phyloP scores from a whole-genome alignment of 2,888 invertebrate genomes.

The Argyresthia albistria region DNA sequence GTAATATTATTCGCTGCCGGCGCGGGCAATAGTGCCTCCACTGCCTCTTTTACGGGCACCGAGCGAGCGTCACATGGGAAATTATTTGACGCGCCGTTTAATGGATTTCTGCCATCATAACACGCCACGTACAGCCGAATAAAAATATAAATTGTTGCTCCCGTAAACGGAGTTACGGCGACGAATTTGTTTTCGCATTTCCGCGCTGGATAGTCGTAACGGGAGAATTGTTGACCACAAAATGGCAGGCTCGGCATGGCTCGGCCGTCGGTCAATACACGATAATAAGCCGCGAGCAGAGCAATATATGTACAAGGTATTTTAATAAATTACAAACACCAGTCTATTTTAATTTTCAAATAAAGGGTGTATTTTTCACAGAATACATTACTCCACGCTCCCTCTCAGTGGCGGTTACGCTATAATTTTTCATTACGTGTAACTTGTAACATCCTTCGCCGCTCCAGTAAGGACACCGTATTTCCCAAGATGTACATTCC shows the following conservation, averaged over 20 bases:
- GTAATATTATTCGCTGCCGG: conserved; percentile 68
- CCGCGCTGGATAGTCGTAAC: not conserved
- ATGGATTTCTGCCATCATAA: conserved; percentile 72
- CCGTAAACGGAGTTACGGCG: not conserved
- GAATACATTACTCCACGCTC: too few species aligned
- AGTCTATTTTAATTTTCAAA: too few species aligned
- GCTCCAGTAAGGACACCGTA: not conserved
- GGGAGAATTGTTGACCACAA: too few species aligned
- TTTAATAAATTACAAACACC: not conserved
- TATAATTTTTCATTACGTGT: not conserved
- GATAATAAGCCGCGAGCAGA: not conserved
- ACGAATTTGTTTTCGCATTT: not conserved
- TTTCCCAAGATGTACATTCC: not conserved
- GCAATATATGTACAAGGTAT: not conserved
- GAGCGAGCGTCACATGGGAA: conserved; percentile 70
- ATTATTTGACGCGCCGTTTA: conserved; percentile 72
- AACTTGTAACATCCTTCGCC: not conserved
- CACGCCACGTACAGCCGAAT: conserved; percentile 64
- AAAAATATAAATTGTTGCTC: conserved; percentile 18
- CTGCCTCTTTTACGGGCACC: conserved; percentile 31
- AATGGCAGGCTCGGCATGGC: too few species aligned
- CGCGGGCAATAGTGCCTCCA: conserved; percentile 49
- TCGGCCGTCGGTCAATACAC: too few species aligned
- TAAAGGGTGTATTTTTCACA: too few species aligned
- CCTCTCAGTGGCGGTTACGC: not conserved